Conservation (phyloP, 2,888 invertebrate genomes). For the Oligia fasciuncula region DNA sequence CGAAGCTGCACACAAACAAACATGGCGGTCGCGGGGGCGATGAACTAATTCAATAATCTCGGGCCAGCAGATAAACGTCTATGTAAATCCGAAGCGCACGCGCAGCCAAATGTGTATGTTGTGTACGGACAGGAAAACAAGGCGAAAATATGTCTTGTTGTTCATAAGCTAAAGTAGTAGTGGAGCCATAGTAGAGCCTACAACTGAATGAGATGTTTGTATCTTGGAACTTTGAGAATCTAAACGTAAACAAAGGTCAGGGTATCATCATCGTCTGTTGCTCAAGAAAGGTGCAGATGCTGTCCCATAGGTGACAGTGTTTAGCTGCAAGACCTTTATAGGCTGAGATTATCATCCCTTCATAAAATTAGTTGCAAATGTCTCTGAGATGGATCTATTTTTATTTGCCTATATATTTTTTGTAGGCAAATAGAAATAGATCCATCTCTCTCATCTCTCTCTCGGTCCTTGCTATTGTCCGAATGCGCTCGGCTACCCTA, state of each 20-base stretch:
- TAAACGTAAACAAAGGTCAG: too few species aligned
- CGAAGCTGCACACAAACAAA: conserved; percentile 18
- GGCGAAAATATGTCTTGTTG: background rate
- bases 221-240: background rate
- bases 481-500: too few species aligned
- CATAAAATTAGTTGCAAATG: too few species aligned
- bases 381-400: too few species aligned
- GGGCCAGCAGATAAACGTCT: conserved; percentile 49
- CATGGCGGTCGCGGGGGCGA: conserved; percentile 50
- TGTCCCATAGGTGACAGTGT: too few species aligned
- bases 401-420: too few species aligned
- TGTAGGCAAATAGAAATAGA: too few species aligned
- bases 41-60: conserved; percentile 66
- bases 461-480: too few species aligned
- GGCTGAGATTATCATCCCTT: too few species aligned
- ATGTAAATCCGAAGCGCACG: conserved; percentile 53
- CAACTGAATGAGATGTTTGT: background rate
- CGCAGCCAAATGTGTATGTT: conserved; percentile 38
- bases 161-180: background rate
- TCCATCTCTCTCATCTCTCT: too few species aligned
- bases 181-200: too few species aligned
- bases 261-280: background rate
- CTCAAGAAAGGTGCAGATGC: background rate
- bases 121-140: conserved; percentile 41
- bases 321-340: too few species aligned